phyloP scores from a whole-genome alignment of 2,888 invertebrate genomes.

The Pteria penguin region DNA sequence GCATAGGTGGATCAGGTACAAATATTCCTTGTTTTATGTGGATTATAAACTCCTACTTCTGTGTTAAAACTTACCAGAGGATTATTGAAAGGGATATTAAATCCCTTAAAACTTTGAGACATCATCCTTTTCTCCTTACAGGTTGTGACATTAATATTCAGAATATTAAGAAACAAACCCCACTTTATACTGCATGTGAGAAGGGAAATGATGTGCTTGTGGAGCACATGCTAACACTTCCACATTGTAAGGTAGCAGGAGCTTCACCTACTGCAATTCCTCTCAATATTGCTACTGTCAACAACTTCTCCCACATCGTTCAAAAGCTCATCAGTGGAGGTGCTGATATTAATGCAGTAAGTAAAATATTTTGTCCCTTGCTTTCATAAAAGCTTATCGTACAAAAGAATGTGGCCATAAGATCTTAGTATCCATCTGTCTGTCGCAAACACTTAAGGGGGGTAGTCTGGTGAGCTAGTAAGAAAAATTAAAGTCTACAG shows the following conservation, averaged over 20 bases:
- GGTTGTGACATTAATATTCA: constrained; percentile 74
- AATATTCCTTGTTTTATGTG: no score
- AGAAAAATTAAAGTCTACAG: no score
- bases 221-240: constrained; percentile 61
- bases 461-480: no score
- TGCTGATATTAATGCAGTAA: constrained; percentile 75
- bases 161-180: constrained; percentile 65
- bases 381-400: background rate
- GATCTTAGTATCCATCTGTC: background rate
- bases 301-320: constrained; percentile 65
- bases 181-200: constrained; percentile 75
- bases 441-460: no score
- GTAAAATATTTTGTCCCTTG: background rate
- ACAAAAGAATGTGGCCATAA: background rate
- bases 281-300: constrained; percentile 71
- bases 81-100: no score
- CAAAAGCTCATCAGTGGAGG: constrained; percentile 70
- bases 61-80: no score
- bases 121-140: no score
- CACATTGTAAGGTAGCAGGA: constrained; percentile 57
- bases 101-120: no score
- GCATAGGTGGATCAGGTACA: no score
- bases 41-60: no score
- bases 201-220: constrained; percentile 71
- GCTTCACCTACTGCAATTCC: constrained; percentile 61